These are phyloP conservation scores for Glossophaga mutica DNA, from an alignment of 2,797 vertebrate genomes.

Conservation along the genomic window DNA sequence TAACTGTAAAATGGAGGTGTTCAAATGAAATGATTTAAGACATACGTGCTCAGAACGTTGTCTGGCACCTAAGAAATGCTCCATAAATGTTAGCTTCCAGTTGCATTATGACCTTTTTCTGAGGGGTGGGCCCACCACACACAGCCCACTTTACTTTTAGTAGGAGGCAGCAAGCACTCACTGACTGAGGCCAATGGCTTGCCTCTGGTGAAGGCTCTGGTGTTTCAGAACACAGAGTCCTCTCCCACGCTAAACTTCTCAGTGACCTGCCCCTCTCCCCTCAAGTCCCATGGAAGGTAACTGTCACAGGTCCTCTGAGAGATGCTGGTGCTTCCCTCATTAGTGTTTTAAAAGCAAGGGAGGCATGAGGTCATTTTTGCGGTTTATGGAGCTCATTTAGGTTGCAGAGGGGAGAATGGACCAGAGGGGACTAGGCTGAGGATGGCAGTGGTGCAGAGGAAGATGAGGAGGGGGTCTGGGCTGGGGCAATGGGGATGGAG, in stretches of 20 bases:
- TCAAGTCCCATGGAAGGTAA: background rate
- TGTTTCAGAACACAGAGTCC: background rate
- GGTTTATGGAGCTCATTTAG: background rate
- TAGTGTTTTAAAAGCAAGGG: background rate
- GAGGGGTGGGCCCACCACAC: fast-evolving
- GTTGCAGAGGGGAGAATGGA: background rate
- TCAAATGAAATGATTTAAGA: background rate
- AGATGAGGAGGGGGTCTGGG: background rate
- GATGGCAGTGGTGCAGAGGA: background rate
- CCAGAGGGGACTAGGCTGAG: background rate
- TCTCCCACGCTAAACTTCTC: background rate
- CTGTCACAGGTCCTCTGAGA: background rate
- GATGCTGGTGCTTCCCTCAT: background rate
- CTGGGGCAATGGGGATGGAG: too few relatives aligned
- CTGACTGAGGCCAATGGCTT: fast-evolving
- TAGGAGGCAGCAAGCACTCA: background rate
- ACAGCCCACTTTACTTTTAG: fast-evolving
- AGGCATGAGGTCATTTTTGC: background rate
- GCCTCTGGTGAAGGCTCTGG: background rate
- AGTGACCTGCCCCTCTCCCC: background rate
- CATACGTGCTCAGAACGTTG: background rate
- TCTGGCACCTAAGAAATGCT: background rate
- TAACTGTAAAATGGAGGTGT: background rate
- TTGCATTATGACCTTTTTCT: background rate
- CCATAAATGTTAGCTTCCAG: background rate